Evolutionary conservation across 2,888 invertebrate genomes (phyloP).

Genomic region (Dryobotodes eremita): DNA sequence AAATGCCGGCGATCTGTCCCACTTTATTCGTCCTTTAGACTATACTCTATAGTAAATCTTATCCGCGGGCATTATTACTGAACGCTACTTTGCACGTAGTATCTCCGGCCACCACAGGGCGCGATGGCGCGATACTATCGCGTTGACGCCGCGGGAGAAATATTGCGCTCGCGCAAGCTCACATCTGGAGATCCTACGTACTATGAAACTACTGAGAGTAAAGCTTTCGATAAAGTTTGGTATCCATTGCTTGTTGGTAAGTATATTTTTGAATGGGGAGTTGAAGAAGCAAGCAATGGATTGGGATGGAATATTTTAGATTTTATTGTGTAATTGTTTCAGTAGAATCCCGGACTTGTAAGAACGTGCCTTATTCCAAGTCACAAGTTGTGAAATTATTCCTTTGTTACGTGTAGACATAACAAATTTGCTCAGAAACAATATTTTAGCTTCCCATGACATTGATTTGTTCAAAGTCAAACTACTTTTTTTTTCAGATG

Average conservation of each 20-base stretch:
- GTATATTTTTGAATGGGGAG: neutral
- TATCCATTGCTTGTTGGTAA: conserved; percentile 45
- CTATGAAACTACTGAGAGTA: conserved; percentile 20
- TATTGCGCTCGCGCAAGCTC: conserved; percentile 70
- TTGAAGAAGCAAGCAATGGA: conserved; percentile 24
- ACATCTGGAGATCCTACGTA: conserved; percentile 58
- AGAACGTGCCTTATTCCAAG: conserved; percentile 63
- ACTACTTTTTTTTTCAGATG: conserved; percentile 37
- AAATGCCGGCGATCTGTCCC: conserved; percentile 67
- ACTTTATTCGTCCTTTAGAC: conserved; percentile 66
- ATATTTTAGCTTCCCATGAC: conserved; percentile 69
- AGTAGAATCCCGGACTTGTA: conserved; percentile 44
- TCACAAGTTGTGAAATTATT: conserved; percentile 66
- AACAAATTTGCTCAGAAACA: conserved; percentile 64
- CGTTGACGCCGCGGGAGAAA: conserved; percentile 73
- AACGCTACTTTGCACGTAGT: conserved; percentile 64
- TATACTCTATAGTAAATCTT: conserved; percentile 61
- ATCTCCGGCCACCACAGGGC: conserved; percentile 70
- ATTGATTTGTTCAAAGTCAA: conserved; percentile 64
- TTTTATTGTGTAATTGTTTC: conserved; percentile 10
- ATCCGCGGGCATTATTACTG: conserved; percentile 65
- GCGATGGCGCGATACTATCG: conserved; percentile 75
- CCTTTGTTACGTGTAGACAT: conserved; percentile 70
- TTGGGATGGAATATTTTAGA: neutral
- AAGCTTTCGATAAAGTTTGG: neutral